Percentiles rank a stretch among this genome's conserved stretches.
These are phyloP conservation scores for Dilophus febrilis DNA, from an alignment of 2,888 invertebrate species.

Conservation along the genomic window DNA sequence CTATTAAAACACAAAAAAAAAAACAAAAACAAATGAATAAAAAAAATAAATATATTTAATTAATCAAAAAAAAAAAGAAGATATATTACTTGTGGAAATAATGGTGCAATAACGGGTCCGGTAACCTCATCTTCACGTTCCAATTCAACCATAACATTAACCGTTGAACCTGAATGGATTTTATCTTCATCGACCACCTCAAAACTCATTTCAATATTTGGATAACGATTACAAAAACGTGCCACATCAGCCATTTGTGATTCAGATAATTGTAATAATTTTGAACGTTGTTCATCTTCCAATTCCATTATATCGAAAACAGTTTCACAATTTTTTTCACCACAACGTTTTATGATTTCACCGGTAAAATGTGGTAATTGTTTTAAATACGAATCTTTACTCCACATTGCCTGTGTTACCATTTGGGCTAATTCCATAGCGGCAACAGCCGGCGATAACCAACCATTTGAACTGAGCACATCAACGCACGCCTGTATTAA, in stretches of 20 bases:
- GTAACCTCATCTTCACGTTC: slow-evolving; percentile 94
- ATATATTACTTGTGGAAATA: slow-evolving; percentile 75
- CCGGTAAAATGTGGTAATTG: slow-evolving; percentile 89
- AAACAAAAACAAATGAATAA: no score
- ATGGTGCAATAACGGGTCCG: slow-evolving; percentile 95
- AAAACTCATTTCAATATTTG: slow-evolving; percentile 90
- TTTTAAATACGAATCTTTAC: slow-evolving; percentile 91
- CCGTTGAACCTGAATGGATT: slow-evolving; percentile 65
- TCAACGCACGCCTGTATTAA: slow-evolving; percentile 93
- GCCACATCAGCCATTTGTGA: slow-evolving; percentile 95
- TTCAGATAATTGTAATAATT: slow-evolving; percentile 62
- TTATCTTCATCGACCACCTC: slow-evolving; percentile 70
- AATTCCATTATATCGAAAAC: slow-evolving; percentile 65
- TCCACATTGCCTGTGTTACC: slow-evolving; percentile 99
- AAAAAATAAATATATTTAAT: no score
- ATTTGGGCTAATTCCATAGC: slow-evolving; percentile 99
- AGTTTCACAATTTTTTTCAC: slow-evolving; percentile 56
- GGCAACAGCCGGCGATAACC: slow-evolving; percentile 94
- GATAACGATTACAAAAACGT: slow-evolving; percentile 95
- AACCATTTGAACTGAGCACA: slow-evolving; percentile 87
- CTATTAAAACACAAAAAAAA: no score
- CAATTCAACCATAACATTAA: slow-evolving; percentile 77
- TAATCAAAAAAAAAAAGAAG: no score
- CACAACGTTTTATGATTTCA: slow-evolving; percentile 78
- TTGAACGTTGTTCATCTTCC: slow-evolving; percentile 70